A percentile compares a stretch with the other conserved stretches of the same genome.
Conservation (phyloP, 2,888 invertebrate genomes). For the Ceriagrion tenellum region DNA sequence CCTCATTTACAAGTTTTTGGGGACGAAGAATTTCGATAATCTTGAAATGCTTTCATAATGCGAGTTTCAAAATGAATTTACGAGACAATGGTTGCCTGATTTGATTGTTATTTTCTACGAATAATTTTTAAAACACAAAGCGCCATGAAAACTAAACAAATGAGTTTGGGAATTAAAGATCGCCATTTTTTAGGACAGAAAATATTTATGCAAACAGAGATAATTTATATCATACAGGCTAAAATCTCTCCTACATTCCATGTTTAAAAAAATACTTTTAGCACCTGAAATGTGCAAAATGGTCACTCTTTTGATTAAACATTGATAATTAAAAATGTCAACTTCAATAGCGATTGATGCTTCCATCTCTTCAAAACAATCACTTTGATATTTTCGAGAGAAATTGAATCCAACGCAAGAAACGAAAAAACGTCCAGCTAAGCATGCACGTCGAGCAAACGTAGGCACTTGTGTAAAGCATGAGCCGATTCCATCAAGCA, state of each 20-base stretch:
- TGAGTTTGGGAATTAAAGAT: too few species aligned
- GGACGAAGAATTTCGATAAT: slow-evolving; percentile 21
- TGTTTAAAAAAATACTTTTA: too few species aligned
- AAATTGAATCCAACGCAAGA: background rate
- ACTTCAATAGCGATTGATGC: too few species aligned
- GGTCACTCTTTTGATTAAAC: too few species aligned
- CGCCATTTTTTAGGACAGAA: too few species aligned
- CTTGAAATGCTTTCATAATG: slow-evolving; percentile 9
- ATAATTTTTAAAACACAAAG: background rate
- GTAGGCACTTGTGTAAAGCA: background rate
- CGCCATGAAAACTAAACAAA: too few species aligned
- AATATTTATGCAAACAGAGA: too few species aligned
- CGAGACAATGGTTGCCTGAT: background rate
- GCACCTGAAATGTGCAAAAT: too few species aligned
- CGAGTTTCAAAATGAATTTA: background rate
- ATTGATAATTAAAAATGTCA: too few species aligned
- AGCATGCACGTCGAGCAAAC: background rate
- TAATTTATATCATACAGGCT: too few species aligned
- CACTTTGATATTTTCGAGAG: background rate
- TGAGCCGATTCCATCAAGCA: background rate
- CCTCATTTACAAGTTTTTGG: slow-evolving; percentile 16
- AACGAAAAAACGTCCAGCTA: background rate
- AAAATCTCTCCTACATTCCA: too few species aligned
- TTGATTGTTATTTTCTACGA: background rate
- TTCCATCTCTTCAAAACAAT: background rate